phyloP scores from a whole-genome alignment of 2,113 vertebrate genomes.

The Thamnaconus septentrionalis region DNA sequence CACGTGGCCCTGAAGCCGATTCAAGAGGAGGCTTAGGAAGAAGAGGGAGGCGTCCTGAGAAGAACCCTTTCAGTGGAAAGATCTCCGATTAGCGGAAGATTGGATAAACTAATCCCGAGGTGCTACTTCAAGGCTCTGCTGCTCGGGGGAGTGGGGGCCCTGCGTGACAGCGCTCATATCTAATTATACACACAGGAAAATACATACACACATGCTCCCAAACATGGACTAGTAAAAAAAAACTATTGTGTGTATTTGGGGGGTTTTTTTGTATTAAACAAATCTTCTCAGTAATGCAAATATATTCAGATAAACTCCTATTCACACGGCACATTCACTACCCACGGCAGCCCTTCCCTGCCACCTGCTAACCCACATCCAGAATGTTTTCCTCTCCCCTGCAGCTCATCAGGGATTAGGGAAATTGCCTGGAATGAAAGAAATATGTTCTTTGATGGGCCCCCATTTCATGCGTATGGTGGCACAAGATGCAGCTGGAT shows the following conservation, averaged over 20 bases:
- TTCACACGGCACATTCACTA: constrained; percentile 26
- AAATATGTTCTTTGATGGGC: constrained; percentile 80
- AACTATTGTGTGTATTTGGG: background rate
- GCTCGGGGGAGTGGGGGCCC: constrained; percentile 66
- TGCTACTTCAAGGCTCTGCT: constrained; percentile 81
- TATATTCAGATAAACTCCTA: constrained; percentile 46
- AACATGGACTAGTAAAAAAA: constrained; percentile 14
- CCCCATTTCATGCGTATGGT: constrained; percentile 74
- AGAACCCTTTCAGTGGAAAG: constrained; percentile 78
- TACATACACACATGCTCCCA: constrained; percentile 4
- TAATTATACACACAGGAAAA: constrained; percentile 4
- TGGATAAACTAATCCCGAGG: constrained; percentile 85
- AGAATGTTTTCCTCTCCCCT: constrained; percentile 74
- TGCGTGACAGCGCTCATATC: constrained; percentile 27
- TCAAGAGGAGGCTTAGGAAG: constrained; percentile 25
- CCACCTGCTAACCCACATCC: constrained; percentile 75
- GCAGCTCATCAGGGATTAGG: constrained; percentile 80
- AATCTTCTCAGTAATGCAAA: constrained; percentile 37
- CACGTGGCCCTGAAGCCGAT: constrained; percentile 4
- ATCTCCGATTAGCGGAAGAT: constrained; percentile 87
- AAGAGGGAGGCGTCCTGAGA: constrained; percentile 48
- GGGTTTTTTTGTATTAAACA: constrained; percentile 16
- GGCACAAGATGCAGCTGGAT: constrained; percentile 74
- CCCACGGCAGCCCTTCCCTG: constrained; percentile 47
- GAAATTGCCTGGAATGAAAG: constrained; percentile 80